Base-by-base conservation (phyloP, 1,140 invertebrate species). In the Dendrolimus kikuchii region DNA sequence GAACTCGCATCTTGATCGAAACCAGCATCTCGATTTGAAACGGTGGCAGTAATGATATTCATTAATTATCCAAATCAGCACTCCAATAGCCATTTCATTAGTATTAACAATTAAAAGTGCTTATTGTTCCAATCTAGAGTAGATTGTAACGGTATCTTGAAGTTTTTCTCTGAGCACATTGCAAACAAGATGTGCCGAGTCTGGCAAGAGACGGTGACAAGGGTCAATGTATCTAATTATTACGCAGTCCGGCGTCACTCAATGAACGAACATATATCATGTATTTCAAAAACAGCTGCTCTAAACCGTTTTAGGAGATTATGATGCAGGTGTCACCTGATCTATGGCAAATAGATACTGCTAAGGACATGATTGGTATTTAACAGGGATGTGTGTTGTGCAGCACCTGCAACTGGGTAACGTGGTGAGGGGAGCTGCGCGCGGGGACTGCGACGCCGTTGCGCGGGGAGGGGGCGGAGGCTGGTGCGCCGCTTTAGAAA, bases 311-410 rank as follows among this genome's bases (percentile, higher is more conserved):
- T 74, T 78, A 75, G 71, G 74, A 78, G 71, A 81, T 73, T 81
- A 81, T 78, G 59, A 62, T 71, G 77, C 81, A 82, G 81, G 77
- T 83, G 81, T 69, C 77, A 56, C 59, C 67, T 77, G 69, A 71
- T 70, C 64, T 79, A 80, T 78, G 71, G 71, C 77, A 81, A 83
- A 76, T 79, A 81, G 77, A 81, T 83, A 81, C 72, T 64, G 62
- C 74, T 80, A 80, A 77, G 64, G 68, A 78, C 78, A 79, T 76
- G 80, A 86, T 86, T 76, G 78, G 80, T 77, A 83, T 86, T 86
- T 82, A 81, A 86, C 75, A 76, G 77, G 82, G 82, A 82, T 85
- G 81, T 23, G 23, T 81, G 72, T 81, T 64, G 70, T 62, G 56
- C 60, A 75, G 78, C 82, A 86, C 81, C 81, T 86, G 81, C 76